Evolutionary conservation across 2,113 vertebrate genomes (phyloP).

Genomic region (Quiscalus mexicanus): DNA sequence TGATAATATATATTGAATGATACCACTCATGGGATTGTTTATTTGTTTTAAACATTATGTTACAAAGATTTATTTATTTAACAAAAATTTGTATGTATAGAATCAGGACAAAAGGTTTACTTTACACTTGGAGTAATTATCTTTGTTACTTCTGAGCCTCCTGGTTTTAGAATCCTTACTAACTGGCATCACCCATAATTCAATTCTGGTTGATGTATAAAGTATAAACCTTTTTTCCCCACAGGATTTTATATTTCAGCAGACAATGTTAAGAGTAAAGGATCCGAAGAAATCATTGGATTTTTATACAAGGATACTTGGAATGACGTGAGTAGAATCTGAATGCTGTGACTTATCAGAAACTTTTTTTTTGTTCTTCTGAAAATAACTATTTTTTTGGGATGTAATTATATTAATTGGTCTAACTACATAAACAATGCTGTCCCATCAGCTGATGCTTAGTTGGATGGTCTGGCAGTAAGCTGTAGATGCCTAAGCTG

Average conservation of each 20-base stretch:
- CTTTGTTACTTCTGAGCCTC: background rate
- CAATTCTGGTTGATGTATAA: background rate
- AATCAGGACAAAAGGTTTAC: background rate
- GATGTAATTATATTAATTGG: background rate
- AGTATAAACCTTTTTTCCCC: background rate
- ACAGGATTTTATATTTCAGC: constrained; percentile 95
- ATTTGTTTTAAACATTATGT: background rate
- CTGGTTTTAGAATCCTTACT: background rate
- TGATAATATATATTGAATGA: background rate
- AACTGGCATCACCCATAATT: background rate
- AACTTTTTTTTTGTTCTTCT: background rate
- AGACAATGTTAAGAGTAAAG: constrained; percentile 96
- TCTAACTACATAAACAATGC: background rate
- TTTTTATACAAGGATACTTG: constrained; percentile 96
- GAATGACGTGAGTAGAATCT: constrained; percentile 91
- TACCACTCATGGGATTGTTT: background rate
- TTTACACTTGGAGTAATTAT: background rate
- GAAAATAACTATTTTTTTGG: background rate
- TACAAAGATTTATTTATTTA: background rate
- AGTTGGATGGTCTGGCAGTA: background rate
- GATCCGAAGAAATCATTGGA: constrained; percentile 95
- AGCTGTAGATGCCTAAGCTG: background rate
- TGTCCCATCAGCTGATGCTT: background rate
- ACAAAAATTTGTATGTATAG: background rate
- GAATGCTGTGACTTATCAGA: background rate